Percentiles rank a stretch among this genome's conserved stretches.
Evolutionary conservation across 2,797 vertebrate genomes (phyloP).

Genomic region (Acanthis flammea): DNA sequence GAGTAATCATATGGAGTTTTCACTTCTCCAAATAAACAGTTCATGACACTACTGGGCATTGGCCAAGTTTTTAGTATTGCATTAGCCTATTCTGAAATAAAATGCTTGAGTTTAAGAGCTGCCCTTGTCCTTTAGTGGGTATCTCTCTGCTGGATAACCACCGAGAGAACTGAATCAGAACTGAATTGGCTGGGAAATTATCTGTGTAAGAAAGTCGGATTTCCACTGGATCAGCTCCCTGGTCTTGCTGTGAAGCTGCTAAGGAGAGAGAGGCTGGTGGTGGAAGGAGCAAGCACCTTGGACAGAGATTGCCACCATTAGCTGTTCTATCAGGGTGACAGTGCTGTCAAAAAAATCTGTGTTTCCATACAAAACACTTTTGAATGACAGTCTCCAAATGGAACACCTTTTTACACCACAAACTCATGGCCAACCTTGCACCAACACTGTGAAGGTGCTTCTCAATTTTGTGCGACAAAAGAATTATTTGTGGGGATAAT

Average conservation of each 20-base stretch:
- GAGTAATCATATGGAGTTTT: background rate
- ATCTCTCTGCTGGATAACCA: background rate
- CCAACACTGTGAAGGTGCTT: background rate
- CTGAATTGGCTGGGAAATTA: background rate
- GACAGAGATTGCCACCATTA: slow-evolving; percentile 14
- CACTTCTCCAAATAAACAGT: background rate
- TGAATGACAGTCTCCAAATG: background rate
- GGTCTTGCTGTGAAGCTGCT: background rate
- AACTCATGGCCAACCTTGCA: rapidly evolving
- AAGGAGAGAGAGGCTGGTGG: background rate
- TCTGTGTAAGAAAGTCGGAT: background rate
- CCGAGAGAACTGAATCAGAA: background rate
- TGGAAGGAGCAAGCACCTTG: slow-evolving; percentile 47
- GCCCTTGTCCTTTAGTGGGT: background rate
- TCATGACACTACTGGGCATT: background rate
- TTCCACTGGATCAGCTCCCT: background rate
- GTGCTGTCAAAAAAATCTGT: rapidly evolving
- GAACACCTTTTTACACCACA: background rate
- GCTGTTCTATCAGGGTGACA: rapidly evolving
- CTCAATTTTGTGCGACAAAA: background rate
- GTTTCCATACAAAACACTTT: background rate
- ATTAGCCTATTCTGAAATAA: background rate
- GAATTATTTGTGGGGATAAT: background rate
- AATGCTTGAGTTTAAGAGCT: background rate
- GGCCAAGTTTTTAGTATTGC: background rate